Base-by-base conservation (phyloP, 2,888 invertebrate species). In the Aphodius sticticus region DNA sequence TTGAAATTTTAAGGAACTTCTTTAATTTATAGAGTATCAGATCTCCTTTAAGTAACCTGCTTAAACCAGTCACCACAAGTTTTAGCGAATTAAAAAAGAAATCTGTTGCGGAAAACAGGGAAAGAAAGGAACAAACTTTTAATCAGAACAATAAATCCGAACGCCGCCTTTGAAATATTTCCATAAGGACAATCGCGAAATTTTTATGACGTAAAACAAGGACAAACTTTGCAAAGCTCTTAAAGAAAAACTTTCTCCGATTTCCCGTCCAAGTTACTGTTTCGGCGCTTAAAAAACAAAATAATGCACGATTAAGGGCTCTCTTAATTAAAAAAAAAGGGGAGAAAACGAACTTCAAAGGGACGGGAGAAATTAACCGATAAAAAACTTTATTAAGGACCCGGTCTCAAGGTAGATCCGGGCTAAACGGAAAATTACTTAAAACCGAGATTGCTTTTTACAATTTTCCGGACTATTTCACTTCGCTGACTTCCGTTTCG, bases 361-460 rank as follows among this genome's bases (percentile, higher is more conserved):
- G 3, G 12, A 7, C 9, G 1, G 53, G 53, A 53, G 53, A 53
- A 53, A 53, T 53, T 53, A 53, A 53, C 53, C 53, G 53, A 53
- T 53, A 53, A 53, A 53, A 53, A 53, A 53, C 53, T 53, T 53
- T 53, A 53, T 53, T 53, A 53, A 53, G 53, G 53, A 53, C 53
- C 53, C 2, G 53, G 53, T 53, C 53, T 53, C 53, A 53, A 53
- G 53, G 53, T 53, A 53, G 53, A 53, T 53, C 53, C 53, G 53
- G 53, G 53, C 53, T 53, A 53, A 53, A 12, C 7, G 53, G 53
- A 53, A 53, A 53, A 53, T 53, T 53, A 53, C 53, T 53, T 53
- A 53, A 53, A 53, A 53, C 53, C 53, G 53, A 53, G 53, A 53
- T 53, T 53, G 53, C 53, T 5, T 53, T 53, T 53, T 53, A 53